Conservation (phyloP, 2,113 vertebrate genomes). For the Mustela lutreola region DNA sequence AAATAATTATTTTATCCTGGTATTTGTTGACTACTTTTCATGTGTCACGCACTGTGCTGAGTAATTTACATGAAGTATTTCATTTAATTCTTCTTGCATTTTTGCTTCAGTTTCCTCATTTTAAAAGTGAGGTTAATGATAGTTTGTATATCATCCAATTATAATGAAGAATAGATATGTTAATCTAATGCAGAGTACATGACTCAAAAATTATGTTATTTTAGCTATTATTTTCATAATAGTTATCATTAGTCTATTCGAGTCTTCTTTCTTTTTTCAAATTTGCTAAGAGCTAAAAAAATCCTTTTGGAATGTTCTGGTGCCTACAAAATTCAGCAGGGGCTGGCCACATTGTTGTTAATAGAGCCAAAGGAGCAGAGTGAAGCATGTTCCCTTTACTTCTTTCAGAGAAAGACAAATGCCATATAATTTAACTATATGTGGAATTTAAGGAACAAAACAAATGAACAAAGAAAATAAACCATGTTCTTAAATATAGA, state of each 20-base stretch:
- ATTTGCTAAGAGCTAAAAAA: slow-evolving; percentile 10
- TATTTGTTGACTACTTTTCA: neutral
- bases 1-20: neutral
- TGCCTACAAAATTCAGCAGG: neutral
- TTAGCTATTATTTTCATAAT: neutral
- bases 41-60: neutral
- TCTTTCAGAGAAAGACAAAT: no score
- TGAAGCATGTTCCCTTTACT: neutral
- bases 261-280: neutral
- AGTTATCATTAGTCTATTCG: neutral
- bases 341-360: slow-evolving; percentile 24
- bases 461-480: neutral
- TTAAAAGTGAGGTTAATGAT: neutral
- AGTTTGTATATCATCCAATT: neutral
- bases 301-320: neutral
- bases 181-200: neutral
- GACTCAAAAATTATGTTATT: neutral
- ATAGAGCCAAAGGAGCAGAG: neutral
- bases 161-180: neutral
- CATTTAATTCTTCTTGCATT: neutral
- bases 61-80: neutral
- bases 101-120: neutral
- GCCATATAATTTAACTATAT: no score
- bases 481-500: neutral
- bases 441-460: neutral